phyloP scores from a whole-genome alignment of 2,888 invertebrate genomes.

The Orchesellides sinensis region DNA sequence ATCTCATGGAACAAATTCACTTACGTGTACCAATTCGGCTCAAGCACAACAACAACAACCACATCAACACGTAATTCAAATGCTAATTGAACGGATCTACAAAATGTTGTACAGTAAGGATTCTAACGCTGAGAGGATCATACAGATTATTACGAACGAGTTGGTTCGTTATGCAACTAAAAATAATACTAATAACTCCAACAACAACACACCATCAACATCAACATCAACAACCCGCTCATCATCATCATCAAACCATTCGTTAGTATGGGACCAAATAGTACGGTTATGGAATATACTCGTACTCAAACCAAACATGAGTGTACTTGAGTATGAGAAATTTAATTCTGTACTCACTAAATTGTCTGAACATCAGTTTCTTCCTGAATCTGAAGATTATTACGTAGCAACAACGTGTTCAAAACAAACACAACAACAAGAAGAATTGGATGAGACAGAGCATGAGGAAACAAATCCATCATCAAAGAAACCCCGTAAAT shows the following conservation, averaged over 20 bases:
- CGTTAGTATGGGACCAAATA: conserved; percentile 18
- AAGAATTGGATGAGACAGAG: background rate
- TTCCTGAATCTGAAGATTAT: conserved; percentile 25
- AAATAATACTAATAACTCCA: too few species aligned
- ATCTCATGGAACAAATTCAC: too few species aligned
- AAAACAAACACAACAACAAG: too few species aligned
- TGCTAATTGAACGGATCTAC: conserved; percentile 88
- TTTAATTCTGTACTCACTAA: conserved; percentile 20
- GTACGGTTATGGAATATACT: conserved; percentile 59
- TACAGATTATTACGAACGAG: conserved; percentile 91
- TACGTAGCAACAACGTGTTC: too few species aligned
- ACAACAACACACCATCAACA: conserved; percentile 61
- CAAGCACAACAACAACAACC: background rate
- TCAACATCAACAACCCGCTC: conserved; percentile 48
- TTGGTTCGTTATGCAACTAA: conserved; percentile 78
- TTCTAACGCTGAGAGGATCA: conserved; percentile 90
- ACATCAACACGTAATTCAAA: conserved; percentile 80
- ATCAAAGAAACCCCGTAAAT: background rate
- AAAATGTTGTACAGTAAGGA: conserved; percentile 90
- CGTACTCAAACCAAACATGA: conserved; percentile 50
- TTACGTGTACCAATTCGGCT: too few species aligned
- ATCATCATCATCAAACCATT: background rate
- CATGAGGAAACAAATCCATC: background rate
- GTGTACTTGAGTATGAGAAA: conserved; percentile 19
- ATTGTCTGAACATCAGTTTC: background rate